These are phyloP conservation scores for Burhinus oedicnemus DNA, from an alignment of 2,113 vertebrate genomes.

Conservation along the genomic window DNA sequence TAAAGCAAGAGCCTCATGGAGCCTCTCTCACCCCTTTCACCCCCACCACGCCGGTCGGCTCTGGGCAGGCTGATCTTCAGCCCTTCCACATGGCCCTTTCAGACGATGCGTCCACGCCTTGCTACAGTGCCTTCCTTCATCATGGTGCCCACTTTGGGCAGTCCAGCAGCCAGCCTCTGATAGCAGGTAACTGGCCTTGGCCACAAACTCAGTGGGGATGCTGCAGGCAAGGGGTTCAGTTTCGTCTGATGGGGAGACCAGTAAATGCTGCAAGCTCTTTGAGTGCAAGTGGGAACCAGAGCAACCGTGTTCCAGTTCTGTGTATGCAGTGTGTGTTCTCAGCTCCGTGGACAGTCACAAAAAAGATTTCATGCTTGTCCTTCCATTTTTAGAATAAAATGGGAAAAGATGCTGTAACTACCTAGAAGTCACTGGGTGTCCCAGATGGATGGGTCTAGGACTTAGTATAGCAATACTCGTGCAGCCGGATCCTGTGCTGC, in stretches of 20 bases:
- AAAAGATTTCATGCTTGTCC: background rate
- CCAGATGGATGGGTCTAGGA: background rate
- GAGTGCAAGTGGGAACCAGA: conserved; percentile 33
- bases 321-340: background rate
- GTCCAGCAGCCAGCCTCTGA: conserved; percentile 87
- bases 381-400: background rate
- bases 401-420: background rate
- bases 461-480: background rate
- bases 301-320: background rate
- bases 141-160: conserved; percentile 85
- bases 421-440: background rate
- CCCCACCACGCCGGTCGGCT: conserved; percentile 85
- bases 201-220: conserved; percentile 56
- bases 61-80: conserved; percentile 87
- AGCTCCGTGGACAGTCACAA: background rate
- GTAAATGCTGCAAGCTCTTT: conserved; percentile 61
- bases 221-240: conserved; percentile 60
- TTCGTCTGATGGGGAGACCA: conserved; percentile 12
- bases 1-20: conserved; percentile 91
- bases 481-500: background rate
- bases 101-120: conserved; percentile 87
- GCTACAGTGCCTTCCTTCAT: conserved; percentile 83
- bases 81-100: conserved; percentile 87
- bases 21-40: conserved; percentile 91
- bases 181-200: conserved; percentile 83